phyloP scores from a whole-genome alignment of 92 coral and sea anemone genomes.

The Porites lobata region DNA sequence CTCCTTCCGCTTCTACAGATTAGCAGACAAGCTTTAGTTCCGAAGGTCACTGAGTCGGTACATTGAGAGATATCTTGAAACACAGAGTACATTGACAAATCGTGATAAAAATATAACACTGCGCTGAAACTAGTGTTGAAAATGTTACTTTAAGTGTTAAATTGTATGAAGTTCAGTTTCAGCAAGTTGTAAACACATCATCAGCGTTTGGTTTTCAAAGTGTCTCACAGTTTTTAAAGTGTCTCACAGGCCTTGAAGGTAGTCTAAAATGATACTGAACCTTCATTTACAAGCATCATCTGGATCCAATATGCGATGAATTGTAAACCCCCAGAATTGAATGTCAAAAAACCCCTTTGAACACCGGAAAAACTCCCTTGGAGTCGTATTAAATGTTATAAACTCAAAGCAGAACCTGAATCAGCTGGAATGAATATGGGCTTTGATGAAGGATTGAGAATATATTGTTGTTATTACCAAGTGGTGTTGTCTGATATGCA shows the following conservation, averaged over 20 bases:
- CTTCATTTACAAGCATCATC: slow-evolving; percentile 5
- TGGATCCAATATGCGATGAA: slow-evolving; percentile 41
- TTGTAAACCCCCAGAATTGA: slow-evolving; percentile 9
- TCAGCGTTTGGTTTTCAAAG: neutral
- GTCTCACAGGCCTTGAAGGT: slow-evolving; percentile 5
- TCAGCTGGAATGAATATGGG: slow-evolving; percentile 29
- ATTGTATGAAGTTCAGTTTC: neutral
- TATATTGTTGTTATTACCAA: neutral
- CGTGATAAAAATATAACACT: neutral
- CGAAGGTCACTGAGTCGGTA: neutral
- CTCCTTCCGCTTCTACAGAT: neutral
- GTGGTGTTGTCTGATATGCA: neutral
- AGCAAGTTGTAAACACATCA: neutral
- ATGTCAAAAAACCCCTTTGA: neutral
- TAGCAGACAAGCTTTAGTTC: slow-evolving; percentile 6
- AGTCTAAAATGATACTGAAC: neutral
- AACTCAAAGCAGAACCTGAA: slow-evolving; percentile 29
- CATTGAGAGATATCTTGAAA: neutral
- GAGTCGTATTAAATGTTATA: slow-evolving; percentile 37
- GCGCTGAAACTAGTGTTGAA: neutral
- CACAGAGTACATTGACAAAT: neutral
- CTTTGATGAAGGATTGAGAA: neutral
- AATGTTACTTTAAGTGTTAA: neutral
- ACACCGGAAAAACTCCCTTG: slow-evolving; percentile 54
- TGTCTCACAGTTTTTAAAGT: neutral